phyloP scores from a whole-genome alignment of 2,797 vertebrate species.

The Gobionotothen gibberifrons region DNA sequence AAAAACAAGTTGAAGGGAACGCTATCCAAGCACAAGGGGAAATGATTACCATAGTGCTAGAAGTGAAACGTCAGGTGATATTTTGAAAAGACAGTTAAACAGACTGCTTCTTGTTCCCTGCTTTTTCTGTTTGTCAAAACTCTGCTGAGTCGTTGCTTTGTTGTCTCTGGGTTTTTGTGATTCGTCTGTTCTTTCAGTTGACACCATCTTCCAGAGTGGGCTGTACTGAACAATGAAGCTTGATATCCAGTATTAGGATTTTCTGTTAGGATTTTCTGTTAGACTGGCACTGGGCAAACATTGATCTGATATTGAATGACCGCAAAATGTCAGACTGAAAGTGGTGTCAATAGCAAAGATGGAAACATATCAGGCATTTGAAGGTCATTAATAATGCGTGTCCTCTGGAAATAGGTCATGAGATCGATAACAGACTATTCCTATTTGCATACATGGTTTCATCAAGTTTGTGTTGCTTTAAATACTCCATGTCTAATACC shows the following conservation, averaged over 20 bases:
- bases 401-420: slow-evolving; percentile 49
- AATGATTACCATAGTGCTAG: slow-evolving; percentile 46
- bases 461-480: slow-evolving; percentile 7
- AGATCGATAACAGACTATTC: slow-evolving; percentile 41
- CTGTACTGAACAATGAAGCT: slow-evolving; percentile 6
- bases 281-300: slow-evolving; percentile 25
- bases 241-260: slow-evolving; percentile 3
- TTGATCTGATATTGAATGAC: slow-evolving; percentile 54
- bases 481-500: slow-evolving; percentile 7
- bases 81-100: slow-evolving; percentile 37
- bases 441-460: slow-evolving; percentile 19
- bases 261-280: slow-evolving; percentile 18
- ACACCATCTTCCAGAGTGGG: background rate
- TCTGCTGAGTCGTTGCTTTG: slow-evolving; percentile 9
- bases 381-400: slow-evolving; percentile 45
- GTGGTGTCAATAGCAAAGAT: slow-evolving; percentile 26
- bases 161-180: slow-evolving; percentile 11
- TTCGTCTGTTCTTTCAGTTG: background rate
- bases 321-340: slow-evolving; percentile 39
- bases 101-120: slow-evolving; percentile 20
- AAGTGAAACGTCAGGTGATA: slow-evolving; percentile 44
- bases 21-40: slow-evolving; percentile 32
- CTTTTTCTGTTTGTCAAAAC: slow-evolving; percentile 29
- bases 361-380: slow-evolving; percentile 27
- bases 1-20: slow-evolving; percentile 10